Conservation (phyloP, 1,140 invertebrate genomes). For the Pseudomyrmex cubaensis region DNA sequence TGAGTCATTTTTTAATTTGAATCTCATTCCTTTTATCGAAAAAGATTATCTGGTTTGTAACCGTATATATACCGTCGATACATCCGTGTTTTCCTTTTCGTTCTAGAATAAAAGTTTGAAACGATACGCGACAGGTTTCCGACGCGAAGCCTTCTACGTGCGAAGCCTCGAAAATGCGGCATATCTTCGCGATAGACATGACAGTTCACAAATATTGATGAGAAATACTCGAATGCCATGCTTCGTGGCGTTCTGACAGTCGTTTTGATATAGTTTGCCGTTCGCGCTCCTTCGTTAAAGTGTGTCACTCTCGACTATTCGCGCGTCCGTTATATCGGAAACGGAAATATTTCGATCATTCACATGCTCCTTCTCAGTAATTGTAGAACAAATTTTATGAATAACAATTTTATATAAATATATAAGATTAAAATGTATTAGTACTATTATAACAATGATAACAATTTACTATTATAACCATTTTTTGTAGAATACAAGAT, state of each 20-base stretch:
- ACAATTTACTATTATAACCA: too few relatives aligned
- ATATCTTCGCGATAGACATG: constrained; percentile 26
- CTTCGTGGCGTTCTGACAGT: constrained; percentile 26
- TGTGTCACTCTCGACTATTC: constrained; percentile 23
- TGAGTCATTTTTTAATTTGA: not conserved
- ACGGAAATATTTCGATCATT: constrained; percentile 10
- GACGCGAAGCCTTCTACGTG: constrained; percentile 27
- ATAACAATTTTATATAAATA: too few relatives aligned
- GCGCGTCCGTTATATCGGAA: constrained; percentile 8
- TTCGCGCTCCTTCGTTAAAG: constrained; percentile 14
- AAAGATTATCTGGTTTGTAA: not conserved
- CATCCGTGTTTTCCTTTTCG: not conserved
- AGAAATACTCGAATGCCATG: constrained; percentile 43
- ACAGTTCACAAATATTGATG: constrained; percentile 55
- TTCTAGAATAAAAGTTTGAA: constrained; percentile 12
- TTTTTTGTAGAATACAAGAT: too few relatives aligned
- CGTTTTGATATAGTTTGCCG: constrained; percentile 44
- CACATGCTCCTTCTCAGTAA: not conserved
- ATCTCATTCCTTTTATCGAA: not conserved
- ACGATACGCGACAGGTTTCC: constrained; percentile 30
- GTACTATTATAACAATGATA: too few relatives aligned
- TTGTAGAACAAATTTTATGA: not conserved
- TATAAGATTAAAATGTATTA: too few relatives aligned
- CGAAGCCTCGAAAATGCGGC: constrained; percentile 43
- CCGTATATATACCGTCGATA: not conserved